Evolutionary conservation across 2,113 vertebrate genomes (phyloP), one percentile per base, ranked within the genome.

Genomic region (Perca fluviatilis): DNA sequence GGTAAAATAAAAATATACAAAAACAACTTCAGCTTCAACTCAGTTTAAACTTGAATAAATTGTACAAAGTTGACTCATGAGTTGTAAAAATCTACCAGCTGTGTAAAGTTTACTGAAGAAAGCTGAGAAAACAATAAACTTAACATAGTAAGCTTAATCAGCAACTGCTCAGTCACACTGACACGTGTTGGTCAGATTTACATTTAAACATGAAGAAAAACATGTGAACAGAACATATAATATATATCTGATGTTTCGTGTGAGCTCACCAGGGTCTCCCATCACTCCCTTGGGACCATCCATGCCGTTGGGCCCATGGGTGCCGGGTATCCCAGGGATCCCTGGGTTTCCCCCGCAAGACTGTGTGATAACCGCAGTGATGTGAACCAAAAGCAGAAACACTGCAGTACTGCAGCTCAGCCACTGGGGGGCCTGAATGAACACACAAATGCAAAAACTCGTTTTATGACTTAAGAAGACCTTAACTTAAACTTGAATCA

Each of bases 311-410:
- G 60, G 46, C 1, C 92, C 92, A 3, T 90, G 84, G 43, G 40
- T 61, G 23, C 92, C 92, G 0, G 91, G 92, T 12, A 89, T 89
- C 50, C 92, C 92, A 6, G 84, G 92, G n/a, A 86, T 72, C 62
- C 92, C 92, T 0, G 73, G 51, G 3, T 0, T 0, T 1, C 75
- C 78, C 5, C 33, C 43, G n/a, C 90, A 92, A 50, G 8, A 12
- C 74, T 92, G 86, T 0, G 75, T 19, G 33, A 9, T 0, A 1
- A 50, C 85, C 2, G 21, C 79, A 13, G 1, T 0, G 2, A 87
- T 1, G 5, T 54, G 69, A 13, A 67, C 33, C 13, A 82, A 0
- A 25, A 91, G 78, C 36, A 93, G 50, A n/a, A 88, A 11, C 4
- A 11, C 77, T 60, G 91, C 85, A 74, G 83, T 70, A 12, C 67